Percentiles rank a stretch among this genome's conserved stretches.
These are phyloP conservation scores for Elysia chlorotica DNA, from an alignment of 1,140 invertebrate species.

Conservation along the genomic window DNA sequence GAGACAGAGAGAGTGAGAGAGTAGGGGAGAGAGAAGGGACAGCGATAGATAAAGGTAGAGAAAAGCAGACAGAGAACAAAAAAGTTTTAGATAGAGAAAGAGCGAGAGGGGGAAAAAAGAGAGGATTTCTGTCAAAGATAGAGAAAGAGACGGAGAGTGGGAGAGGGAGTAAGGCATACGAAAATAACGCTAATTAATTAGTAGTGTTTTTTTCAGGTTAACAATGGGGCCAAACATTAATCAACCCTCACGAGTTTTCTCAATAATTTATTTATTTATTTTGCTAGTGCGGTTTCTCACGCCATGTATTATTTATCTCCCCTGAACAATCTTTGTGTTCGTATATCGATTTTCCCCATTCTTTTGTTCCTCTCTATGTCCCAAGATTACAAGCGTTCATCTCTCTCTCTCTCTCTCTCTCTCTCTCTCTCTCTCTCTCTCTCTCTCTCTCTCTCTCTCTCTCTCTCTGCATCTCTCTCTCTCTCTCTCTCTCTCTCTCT, in stretches of 20 bases:
- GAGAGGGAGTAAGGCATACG: not conserved
- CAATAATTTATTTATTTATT: too few relatives aligned
- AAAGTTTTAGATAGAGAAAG: not conserved
- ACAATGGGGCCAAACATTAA: not conserved
- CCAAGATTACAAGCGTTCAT: not conserved
- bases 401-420: not conserved
- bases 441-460: constrained; percentile 1
- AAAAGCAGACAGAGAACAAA: not conserved
- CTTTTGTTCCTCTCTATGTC: not conserved
- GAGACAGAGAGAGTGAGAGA: too few relatives aligned
- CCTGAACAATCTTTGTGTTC: not conserved
- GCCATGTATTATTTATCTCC: too few relatives aligned
- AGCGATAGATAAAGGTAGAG: too few relatives aligned
- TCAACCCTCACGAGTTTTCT: too few relatives aligned
- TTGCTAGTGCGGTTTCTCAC: too few relatives aligned
- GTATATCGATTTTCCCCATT: not conserved
- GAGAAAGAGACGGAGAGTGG: not conserved
- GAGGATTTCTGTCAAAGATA: not conserved
- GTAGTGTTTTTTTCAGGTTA: not conserved
- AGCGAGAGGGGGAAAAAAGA: not conserved
- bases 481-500: not conserved
- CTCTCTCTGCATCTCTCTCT: not conserved
- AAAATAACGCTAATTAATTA: not conserved
- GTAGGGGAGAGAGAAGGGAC: too few relatives aligned
- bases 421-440: not conserved